phyloP scores from a whole-genome alignment of 2,797 vertebrate species.

The Phrynocephalus forsythii region DNA sequence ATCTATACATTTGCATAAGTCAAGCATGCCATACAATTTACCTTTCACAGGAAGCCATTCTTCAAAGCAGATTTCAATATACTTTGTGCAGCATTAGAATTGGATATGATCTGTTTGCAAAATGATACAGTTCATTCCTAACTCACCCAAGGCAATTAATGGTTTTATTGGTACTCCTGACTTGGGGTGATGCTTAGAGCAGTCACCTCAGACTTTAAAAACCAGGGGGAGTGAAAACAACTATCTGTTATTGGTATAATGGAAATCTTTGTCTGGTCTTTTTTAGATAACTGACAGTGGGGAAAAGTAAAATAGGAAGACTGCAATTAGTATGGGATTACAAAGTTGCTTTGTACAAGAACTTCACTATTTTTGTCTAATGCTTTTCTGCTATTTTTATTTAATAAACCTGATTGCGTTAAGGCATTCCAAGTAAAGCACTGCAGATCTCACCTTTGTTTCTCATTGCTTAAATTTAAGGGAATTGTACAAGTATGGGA shows the following conservation, averaged over 20 bases:
- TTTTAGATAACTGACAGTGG: background rate
- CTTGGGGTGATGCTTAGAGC: background rate
- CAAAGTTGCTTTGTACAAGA: conserved; percentile 54
- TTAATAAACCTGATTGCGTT: conserved; percentile 62
- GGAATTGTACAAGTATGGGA: background rate
- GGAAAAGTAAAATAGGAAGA: conserved; percentile 42
- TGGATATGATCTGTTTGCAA: conserved; percentile 37
- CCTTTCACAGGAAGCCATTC: conserved; percentile 9
- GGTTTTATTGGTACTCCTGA: background rate
- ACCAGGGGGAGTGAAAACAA: background rate
- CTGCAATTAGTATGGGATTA: conserved; percentile 32
- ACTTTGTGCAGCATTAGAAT: conserved; percentile 50
- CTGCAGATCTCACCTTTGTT: conserved; percentile 25
- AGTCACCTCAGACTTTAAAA: background rate
- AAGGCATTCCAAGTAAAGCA: conserved; percentile 73
- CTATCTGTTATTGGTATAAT: conserved; percentile 29
- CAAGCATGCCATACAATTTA: conserved; percentile 41
- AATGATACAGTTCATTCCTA: conserved; percentile 41
- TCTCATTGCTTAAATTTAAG: background rate
- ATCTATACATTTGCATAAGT: conserved; percentile 49
- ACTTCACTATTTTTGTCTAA: conserved; percentile 53
- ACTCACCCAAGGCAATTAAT: background rate
- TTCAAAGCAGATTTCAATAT: background rate
- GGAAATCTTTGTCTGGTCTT: background rate
- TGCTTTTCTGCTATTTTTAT: conserved; percentile 61